Percentiles rank a stretch among this genome's conserved stretches.
Evolutionary conservation across 2,797 vertebrate genomes (phyloP).

Genomic region (Acrossocheilus fasciatus): DNA sequence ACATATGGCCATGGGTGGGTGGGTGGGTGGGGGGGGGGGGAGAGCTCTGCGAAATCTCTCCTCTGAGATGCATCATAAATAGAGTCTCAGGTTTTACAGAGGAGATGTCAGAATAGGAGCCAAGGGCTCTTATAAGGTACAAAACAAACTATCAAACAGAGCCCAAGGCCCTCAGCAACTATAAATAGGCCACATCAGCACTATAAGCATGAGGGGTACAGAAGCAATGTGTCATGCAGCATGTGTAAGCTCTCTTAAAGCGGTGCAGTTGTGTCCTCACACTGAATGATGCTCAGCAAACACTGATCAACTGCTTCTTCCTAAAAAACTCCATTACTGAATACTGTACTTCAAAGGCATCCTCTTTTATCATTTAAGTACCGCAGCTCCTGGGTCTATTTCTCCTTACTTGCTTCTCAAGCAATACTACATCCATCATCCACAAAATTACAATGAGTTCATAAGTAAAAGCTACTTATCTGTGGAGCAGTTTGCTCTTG

Average conservation of each 20-base stretch:
- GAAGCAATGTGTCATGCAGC: constrained; percentile 44
- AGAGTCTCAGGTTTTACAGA: constrained; percentile 17
- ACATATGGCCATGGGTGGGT: not conserved
- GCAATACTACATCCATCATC: constrained; percentile 34
- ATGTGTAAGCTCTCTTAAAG: constrained; percentile 32
- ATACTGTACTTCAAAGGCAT: not conserved
- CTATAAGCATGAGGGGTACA: constrained; percentile 43
- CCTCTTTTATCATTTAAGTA: not conserved
- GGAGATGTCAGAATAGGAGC: not conserved
- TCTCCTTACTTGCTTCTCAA: not conserved
- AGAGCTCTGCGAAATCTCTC: not conserved
- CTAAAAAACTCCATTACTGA: constrained; percentile 18
- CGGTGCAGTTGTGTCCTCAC: constrained; percentile 19
- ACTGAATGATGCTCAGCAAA: constrained; percentile 25
- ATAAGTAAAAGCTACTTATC: constrained; percentile 43
- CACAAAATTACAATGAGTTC: constrained; percentile 41
- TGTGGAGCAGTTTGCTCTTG: constrained; percentile 1
- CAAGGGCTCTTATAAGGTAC: constrained; percentile 65
- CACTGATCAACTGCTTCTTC: constrained; percentile 25
- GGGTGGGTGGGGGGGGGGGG: too few relatives aligned
- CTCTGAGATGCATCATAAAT: constrained; percentile 21
- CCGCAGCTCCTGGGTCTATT: not conserved
- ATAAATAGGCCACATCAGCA: constrained; percentile 56
- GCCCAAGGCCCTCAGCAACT: constrained; percentile 65
- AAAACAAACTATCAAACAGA: constrained; percentile 67